Base-by-base conservation (phyloP, 1,140 invertebrate genomes). In the Araneus ventricosus region DNA sequence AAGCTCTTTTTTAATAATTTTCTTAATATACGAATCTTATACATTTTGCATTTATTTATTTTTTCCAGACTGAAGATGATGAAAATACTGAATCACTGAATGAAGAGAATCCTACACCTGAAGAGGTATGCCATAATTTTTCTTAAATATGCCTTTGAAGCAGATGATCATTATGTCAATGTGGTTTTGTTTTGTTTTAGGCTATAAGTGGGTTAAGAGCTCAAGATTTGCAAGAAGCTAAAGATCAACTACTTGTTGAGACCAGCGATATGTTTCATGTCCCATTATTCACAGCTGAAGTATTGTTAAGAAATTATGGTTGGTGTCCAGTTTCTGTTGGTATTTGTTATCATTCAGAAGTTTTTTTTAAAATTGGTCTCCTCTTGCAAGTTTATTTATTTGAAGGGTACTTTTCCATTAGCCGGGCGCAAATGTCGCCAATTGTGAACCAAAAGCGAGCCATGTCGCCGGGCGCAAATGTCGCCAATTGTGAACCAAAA, bases 181-280 rank as follows among this genome's bases (percentile, higher is more conserved):
- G 0, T 82, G 41, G 37, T 24, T 6, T 37, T 3, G 5, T 52
- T n/a, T 84, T 84, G 17, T 52, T 59, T 93, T 52, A 93, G 92
- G 37, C 34, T 5, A 41, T 52, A 45, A 80, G 79, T 93, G 97
- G 97, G 1, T 95, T 97, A 67, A 95, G 97, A 45, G 96, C 97
- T 84, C 97, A 97, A 95, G 97, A 97, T 95, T 95, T 97, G n/a
- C 97, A 97, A 94, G 97, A 97, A 95, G 97, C 97, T 41, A 97
- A 97, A 95, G 97, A 97, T 95, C 96, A 97, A 94, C 95, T 97
- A 70, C 95, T 97, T 22, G 97, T 97, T 30, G 97, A 97, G 95
- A 97, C 97, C 22, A 97, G 97, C 34, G 97, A 97, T 95, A 97
- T 97, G 97, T 95, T 97, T 20, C 97, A 97, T 94, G 96, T 97